These are phyloP conservation scores for Physella acuta DNA, from an alignment of 1,140 invertebrate species.

Conservation along the genomic window DNA sequence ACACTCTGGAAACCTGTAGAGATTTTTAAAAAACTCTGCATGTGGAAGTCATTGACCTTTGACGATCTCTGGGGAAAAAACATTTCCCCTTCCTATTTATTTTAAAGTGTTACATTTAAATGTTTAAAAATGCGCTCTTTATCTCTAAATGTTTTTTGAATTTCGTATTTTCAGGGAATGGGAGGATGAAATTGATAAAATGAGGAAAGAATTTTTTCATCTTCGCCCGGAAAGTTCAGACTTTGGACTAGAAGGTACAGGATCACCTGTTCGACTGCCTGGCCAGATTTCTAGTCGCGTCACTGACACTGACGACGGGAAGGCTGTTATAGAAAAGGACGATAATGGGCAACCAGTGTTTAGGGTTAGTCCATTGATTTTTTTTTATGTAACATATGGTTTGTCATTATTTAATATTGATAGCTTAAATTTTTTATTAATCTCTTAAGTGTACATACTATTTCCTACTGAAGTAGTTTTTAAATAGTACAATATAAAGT, in stretches of 20 bases:
- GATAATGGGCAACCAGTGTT: constrained; percentile 47
- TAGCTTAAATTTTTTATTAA: too few relatives aligned
- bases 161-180: constrained; percentile 42
- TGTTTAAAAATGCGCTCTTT: neutral
- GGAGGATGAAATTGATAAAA: constrained; percentile 56
- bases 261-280: neutral
- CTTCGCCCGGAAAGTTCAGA: constrained; percentile 40
- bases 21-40: too few relatives aligned
- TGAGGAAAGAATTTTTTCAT: constrained; percentile 57
- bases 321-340: constrained; percentile 47
- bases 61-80: neutral
- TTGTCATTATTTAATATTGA: too few relatives aligned
- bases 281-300: neutral
- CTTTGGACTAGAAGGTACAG: neutral
- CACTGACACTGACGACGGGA: constrained; percentile 30
- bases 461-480: too few relatives aligned
- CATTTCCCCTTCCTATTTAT: neutral
- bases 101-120: neutral
- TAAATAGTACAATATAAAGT: too few relatives aligned
- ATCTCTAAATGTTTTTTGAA: too few relatives aligned
- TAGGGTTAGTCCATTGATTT: constrained; percentile 32
- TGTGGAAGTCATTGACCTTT: too few relatives aligned
- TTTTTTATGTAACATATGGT: too few relatives aligned
- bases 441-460: too few relatives aligned
- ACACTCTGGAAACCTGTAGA: too few relatives aligned